Conservation (phyloP, 2,797 vertebrate genomes). For the Gallinago solitaria region DNA sequence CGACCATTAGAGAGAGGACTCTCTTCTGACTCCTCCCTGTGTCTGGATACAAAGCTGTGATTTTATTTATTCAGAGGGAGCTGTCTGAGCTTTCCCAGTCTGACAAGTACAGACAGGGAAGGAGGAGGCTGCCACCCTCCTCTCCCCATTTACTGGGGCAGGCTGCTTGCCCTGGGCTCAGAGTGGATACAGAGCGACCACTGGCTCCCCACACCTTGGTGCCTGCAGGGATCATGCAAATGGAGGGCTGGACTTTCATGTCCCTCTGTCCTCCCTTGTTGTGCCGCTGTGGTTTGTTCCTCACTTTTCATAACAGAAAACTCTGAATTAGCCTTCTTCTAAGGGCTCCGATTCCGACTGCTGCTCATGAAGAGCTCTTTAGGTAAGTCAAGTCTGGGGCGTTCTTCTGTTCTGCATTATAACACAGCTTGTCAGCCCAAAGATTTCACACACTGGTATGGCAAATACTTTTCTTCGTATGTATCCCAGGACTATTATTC, state of each 20-base stretch:
- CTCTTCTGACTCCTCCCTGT: neutral
- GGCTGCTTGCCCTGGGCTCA: neutral
- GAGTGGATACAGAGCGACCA: accelerated
- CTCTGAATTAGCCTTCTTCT: neutral
- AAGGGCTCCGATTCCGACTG: neutral
- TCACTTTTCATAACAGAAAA: neutral
- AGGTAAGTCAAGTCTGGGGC: neutral
- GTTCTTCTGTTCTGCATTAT: neutral
- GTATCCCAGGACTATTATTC: neutral
- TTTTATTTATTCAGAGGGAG: neutral
- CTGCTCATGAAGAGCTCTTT: neutral
- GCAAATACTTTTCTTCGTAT: neutral
- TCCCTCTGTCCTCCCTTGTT: neutral
- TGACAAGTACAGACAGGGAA: neutral
- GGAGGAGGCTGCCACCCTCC: neutral
- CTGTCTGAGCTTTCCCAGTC: neutral
- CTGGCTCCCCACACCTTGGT: neutral
- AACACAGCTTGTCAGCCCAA: neutral
- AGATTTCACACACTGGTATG: neutral
- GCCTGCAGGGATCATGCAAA: neutral
- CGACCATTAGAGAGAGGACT: neutral
- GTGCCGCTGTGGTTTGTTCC: neutral
- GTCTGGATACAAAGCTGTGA: neutral
- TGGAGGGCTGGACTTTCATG: neutral
- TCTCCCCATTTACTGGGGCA: accelerated